A percentile compares a stretch with the other conserved stretches of the same genome.
Evolutionary conservation across 2,797 vertebrate species (phyloP).

Genomic region (Acropternis orthonyx): DNA sequence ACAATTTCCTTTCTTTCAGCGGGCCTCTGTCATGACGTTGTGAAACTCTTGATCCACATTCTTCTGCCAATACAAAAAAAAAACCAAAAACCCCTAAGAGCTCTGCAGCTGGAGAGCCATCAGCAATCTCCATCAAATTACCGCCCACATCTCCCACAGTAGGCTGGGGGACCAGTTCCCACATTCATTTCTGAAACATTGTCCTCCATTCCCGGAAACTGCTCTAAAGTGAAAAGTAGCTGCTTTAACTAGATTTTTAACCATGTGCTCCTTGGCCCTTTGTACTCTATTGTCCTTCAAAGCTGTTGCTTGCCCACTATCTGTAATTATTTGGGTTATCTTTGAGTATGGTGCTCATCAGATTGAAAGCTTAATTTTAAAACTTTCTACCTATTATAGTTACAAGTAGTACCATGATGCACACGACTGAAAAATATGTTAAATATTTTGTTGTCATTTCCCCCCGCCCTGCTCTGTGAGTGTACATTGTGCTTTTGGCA

Average conservation of each 20-base stretch:
- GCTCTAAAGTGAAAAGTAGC: not conserved
- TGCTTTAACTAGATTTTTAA: not conserved
- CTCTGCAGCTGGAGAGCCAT: not conserved
- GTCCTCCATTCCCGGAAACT: not conserved
- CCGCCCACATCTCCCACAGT: not conserved
- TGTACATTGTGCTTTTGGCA: slow-evolving; percentile 48
- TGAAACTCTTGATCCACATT: not conserved
- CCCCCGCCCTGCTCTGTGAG: not conserved
- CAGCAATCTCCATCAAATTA: not conserved
- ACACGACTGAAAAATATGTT: slow-evolving; percentile 27
- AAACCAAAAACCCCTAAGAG: not conserved
- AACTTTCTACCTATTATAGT: slow-evolving; percentile 46
- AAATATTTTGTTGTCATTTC: slow-evolving; percentile 38
- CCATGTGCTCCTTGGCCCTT: not conserved
- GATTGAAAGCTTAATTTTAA: not conserved
- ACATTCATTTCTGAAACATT: not conserved
- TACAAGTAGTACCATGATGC: not conserved
- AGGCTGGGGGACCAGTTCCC: not conserved
- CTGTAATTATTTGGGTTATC: not conserved
- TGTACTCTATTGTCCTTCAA: not conserved
- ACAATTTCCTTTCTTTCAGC: not conserved
- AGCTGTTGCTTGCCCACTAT: not conserved
- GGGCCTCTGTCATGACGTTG: not conserved
- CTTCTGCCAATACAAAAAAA: not conserved
- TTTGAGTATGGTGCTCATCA: not conserved